Evolutionary conservation across 2,797 vertebrate genomes (phyloP).

Genomic region (Rachycentron canadum): DNA sequence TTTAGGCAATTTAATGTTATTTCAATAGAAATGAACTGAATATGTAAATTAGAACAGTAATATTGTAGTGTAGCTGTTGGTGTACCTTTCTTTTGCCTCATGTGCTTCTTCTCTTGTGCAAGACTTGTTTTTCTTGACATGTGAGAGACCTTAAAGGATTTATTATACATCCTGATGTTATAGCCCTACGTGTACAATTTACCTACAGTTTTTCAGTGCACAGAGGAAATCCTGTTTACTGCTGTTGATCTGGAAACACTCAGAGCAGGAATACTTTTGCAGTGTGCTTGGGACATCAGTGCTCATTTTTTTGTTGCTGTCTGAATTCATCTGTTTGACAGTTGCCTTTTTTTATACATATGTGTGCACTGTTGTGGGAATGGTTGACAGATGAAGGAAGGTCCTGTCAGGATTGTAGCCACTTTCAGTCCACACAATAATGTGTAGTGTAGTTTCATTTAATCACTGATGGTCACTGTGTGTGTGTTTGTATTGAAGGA

Average conservation of each 20-base stretch:
- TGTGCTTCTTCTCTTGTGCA: slow-evolving; percentile 14
- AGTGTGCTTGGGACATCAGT: neutral
- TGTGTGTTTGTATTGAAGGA: slow-evolving; percentile 4
- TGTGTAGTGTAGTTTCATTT: neutral
- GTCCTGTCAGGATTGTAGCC: neutral
- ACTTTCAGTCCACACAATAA: neutral
- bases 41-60: neutral
- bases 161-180: neutral
- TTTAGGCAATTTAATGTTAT: slow-evolving; percentile 4
- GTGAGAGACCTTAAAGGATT: slow-evolving; percentile 27
- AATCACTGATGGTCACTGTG: slow-evolving; percentile 6
- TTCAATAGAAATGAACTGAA: slow-evolving; percentile 21
- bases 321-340: neutral
- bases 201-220: neutral
- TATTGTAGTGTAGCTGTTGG: neutral
- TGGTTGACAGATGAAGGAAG: neutral
- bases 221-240: neutral
- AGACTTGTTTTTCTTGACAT: slow-evolving; percentile 17
- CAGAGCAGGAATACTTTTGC: slow-evolving; percentile 4
- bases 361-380: neutral
- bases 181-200: slow-evolving; percentile 14
- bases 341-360: slow-evolving; percentile 24
- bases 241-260: neutral
- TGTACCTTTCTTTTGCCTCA: neutral
- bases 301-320: too few relatives aligned